A percentile compares a stretch with the other conserved stretches of the same genome.
Conservation (phyloP, 2,888 invertebrate species). For the Octonoba sinensis region DNA sequence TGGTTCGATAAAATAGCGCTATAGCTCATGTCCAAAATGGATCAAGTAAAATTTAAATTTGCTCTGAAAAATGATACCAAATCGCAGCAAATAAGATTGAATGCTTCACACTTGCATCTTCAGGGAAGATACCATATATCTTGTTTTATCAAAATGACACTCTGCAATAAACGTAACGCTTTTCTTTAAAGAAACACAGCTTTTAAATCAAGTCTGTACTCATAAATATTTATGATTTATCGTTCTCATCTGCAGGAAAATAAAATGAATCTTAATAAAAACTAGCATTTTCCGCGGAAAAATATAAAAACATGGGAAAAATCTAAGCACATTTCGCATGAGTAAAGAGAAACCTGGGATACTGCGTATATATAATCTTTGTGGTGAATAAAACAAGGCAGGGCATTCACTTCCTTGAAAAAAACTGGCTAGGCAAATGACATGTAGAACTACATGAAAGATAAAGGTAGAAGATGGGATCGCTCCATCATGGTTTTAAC, state of each 20-base stretch:
- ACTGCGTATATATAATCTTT: conserved; percentile 2
- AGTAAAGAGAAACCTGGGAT: not conserved
- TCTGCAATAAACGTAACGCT: too few species aligned
- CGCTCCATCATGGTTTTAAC: not conserved
- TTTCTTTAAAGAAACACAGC: not conserved
- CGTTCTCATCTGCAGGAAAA: conserved; percentile 4
- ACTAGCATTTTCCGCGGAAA: conserved; percentile 1
- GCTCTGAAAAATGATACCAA: too few species aligned
- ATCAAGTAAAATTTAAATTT: too few species aligned
- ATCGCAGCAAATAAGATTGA: too few species aligned
- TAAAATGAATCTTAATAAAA: conserved; percentile 15
- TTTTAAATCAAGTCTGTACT: conserved; percentile 20
- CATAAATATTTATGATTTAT: conserved; percentile 31
- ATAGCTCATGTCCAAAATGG: too few species aligned
- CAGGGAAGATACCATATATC: too few species aligned
- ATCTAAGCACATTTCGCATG: not conserved
- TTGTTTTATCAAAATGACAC: too few species aligned
- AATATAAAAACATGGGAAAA: not conserved
- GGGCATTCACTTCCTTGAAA: not conserved
- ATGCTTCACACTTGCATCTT: too few species aligned
- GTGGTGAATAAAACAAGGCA: not conserved
- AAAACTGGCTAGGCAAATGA: not conserved
- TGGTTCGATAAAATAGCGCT: too few species aligned
- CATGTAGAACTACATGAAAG: not conserved
- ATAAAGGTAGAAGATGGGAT: not conserved